Evolutionary conservation across 2,113 vertebrate genomes (phyloP).

Genomic region (Vireo altiloquus): DNA sequence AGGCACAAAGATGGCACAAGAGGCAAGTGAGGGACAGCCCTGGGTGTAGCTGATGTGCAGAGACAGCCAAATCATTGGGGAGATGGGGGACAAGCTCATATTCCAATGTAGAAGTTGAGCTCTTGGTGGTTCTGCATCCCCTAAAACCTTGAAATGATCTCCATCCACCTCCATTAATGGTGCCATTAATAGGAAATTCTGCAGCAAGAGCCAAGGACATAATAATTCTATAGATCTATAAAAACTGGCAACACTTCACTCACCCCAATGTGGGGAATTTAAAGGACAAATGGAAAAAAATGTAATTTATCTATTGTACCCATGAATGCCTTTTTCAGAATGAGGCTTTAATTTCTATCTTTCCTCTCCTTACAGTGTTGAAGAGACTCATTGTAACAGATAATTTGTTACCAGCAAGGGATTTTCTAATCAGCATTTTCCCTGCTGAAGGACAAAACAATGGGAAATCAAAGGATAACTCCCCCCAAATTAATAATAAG

Average conservation of each 20-base stretch:
- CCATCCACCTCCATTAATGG: neutral
- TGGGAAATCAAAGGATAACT: neutral
- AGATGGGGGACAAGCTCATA: neutral
- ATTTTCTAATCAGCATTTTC: neutral
- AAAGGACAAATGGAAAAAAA: neutral
- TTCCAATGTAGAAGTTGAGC: accelerated
- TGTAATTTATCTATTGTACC: neutral
- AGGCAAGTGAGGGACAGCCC: neutral
- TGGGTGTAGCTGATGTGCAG: neutral
- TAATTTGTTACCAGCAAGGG: neutral
- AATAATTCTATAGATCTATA: neutral
- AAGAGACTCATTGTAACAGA: neutral
- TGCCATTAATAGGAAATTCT: neutral
- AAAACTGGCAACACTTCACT: neutral
- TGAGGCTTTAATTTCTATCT: neutral
- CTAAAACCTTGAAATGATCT: neutral
- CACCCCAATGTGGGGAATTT: neutral
- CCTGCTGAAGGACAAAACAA: neutral
- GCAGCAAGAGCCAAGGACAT: neutral
- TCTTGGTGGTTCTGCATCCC: neutral
- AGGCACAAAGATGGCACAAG: neutral
- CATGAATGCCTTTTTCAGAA: neutral
- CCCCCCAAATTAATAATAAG: neutral
- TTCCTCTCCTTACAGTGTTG: neutral
- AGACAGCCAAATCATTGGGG: neutral